Evolutionary conservation across 2,797 vertebrate genomes (phyloP).

Genomic region (Fundulus diaphanus): DNA sequence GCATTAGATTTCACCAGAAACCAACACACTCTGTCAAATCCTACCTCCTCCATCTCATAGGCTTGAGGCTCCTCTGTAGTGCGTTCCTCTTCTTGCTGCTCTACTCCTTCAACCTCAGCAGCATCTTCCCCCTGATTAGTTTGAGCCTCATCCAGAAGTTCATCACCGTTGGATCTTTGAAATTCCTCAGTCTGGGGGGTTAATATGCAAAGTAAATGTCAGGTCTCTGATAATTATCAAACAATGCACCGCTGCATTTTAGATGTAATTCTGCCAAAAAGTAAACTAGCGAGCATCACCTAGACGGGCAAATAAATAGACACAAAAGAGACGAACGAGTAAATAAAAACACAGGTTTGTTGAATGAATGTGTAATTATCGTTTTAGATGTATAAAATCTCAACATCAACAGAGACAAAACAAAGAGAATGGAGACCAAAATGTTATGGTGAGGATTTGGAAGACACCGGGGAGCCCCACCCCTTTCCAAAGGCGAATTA

Average conservation of each 20-base stretch:
- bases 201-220: conserved; percentile 31
- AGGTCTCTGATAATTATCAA: conserved; percentile 9
- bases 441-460: conserved; percentile 65
- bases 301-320: neutral
- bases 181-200: conserved; percentile 88
- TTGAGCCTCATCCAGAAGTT: conserved; percentile 49
- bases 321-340: neutral
- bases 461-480: conserved; percentile 59
- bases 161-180: conserved; percentile 79
- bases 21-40: neutral
- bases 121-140: conserved; percentile 60
- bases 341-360: neutral
- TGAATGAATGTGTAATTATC: neutral
- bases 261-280: conserved; percentile 13
- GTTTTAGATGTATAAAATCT: conserved; percentile 14
- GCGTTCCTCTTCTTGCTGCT: conserved; percentile 77
- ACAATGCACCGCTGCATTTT: conserved; percentile 6
- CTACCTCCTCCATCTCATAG: conserved; percentile 88
- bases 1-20: neutral
- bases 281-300: conserved; percentile 8
- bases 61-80: conserved; percentile 71
- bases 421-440: conserved; percentile 55
- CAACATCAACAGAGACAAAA: neutral
- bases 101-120: conserved; percentile 68
- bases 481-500: conserved; percentile 71